Evolutionary conservation across 2,888 invertebrate species (phyloP), one percentile per base, ranked within the genome.

Genomic region (Caenorhabditis sp.): DNA sequence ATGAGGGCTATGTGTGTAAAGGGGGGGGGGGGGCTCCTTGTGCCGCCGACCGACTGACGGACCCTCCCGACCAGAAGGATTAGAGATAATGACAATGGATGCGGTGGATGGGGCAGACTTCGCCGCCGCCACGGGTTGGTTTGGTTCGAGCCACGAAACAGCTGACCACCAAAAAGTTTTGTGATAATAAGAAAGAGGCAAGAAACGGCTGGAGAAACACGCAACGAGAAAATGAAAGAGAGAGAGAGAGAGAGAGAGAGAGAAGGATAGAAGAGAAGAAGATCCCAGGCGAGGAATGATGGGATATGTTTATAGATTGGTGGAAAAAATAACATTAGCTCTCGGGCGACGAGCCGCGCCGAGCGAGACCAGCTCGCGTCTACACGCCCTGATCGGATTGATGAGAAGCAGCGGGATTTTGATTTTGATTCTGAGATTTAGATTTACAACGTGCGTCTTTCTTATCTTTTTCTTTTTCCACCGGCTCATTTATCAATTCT

Each of bases 251-350:
- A 22, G 26, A 20, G 56, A 46, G 41, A 41, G 41, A 30, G 48
- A 46, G 35, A 45, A 56, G 20, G 46, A 30, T 39, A 56, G 22
- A 56, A 35, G 41, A 56, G 46, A 46, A 45, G 24, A 35, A 26
- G 58, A 58, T 58, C 66, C 58, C 27, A 50, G 53, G 56, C 45
- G 41, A 68, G 59, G 50, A 68, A 68, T 68, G 68, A 68, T 68
- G 68, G 59, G 68, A 68, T 68, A 68, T 68, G 68, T 68, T 68
- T 68, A 68, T 68, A 68, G 59, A 68, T 68, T 68, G 68, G 68
- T 68, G 68, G 50, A 68, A 35, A 68, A 68, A 68, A 68, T 68
- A 68, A 68, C 68, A 68, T 68, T 68, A 68, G 68, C 46, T 35
- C 52, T 35, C 3, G 52, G 13, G 52, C 27, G 48, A 52, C 48